phyloP scores from a whole-genome alignment of 2,888 invertebrate genomes.

The Steinernema hermaphroditum region DNA sequence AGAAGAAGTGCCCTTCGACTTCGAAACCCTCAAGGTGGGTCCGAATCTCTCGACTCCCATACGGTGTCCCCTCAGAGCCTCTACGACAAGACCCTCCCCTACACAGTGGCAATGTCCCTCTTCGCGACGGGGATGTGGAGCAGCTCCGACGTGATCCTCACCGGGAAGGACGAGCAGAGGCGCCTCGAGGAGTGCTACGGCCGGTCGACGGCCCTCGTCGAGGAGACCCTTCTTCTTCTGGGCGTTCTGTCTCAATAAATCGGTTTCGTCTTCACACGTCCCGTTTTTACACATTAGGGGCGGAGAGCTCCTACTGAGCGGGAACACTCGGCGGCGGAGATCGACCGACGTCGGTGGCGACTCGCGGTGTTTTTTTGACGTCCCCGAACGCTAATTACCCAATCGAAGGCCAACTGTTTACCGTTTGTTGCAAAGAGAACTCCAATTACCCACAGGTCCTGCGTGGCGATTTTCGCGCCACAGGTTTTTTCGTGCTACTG shows the following conservation, averaged over 20 bases:
- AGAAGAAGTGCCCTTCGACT: neutral
- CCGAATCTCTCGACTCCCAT: neutral
- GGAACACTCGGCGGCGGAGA: no score
- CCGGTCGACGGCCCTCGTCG: neutral
- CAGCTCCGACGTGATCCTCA: neutral
- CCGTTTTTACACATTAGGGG: neutral
- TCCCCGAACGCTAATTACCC: no score
- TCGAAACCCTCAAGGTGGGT: neutral
- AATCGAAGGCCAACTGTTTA: no score
- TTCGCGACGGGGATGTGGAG: slow-evolving; percentile 21
- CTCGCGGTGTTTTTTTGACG: no score
- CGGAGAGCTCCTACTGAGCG: no score
- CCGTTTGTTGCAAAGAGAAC: no score
- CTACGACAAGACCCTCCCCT: neutral
- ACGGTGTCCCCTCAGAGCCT: neutral
- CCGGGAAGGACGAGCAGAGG: neutral
- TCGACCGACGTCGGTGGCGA: no score
- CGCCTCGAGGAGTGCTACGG: slow-evolving; percentile 14
- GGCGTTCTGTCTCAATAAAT: neutral
- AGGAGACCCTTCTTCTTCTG: neutral
- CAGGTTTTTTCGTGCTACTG: no score
- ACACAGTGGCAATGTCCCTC: slow-evolving; percentile 5
- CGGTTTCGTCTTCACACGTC: neutral
- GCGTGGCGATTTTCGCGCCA: no score
- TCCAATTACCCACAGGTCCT: no score